These are phyloP conservation scores for Coreius guichenoti DNA, from an alignment of 2,797 vertebrate genomes.

Conservation along the genomic window DNA sequence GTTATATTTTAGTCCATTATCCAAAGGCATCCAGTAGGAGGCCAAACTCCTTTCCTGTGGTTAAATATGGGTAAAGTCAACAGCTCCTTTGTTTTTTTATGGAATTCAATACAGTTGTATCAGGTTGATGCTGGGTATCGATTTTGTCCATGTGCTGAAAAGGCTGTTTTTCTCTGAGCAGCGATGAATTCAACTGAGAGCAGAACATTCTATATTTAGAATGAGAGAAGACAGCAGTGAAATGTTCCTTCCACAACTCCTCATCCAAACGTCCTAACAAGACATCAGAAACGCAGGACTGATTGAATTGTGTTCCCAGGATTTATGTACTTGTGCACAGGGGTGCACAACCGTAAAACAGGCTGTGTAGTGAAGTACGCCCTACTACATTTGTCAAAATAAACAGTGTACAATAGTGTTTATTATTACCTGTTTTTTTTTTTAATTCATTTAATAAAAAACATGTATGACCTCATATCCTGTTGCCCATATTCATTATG, in stretches of 20 bases:
- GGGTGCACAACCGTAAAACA: too few species aligned
- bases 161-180: conserved; percentile 35
- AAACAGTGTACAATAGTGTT: neutral
- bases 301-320: neutral
- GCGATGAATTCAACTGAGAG: conserved; percentile 35
- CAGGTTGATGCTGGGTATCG: conserved; percentile 63
- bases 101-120: conserved; percentile 51
- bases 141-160: conserved; percentile 47
- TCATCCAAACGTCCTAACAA: neutral
- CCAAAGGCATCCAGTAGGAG: neutral
- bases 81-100: conserved; percentile 24
- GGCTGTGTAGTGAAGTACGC: neutral
- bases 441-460: neutral
- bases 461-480: neutral
- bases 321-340: neutral
- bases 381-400: neutral
- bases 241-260: conserved; percentile 36
- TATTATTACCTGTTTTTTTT: too few species aligned
- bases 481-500: neutral
- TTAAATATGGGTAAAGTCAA: conserved; percentile 6
- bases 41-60: neutral
- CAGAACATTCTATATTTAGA: conserved; percentile 40
- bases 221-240: conserved; percentile 37
- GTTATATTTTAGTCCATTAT: neutral
- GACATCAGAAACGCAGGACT: neutral